phyloP scores from a whole-genome alignment of 2,113 vertebrate species.

The Tapirus terrestris region DNA sequence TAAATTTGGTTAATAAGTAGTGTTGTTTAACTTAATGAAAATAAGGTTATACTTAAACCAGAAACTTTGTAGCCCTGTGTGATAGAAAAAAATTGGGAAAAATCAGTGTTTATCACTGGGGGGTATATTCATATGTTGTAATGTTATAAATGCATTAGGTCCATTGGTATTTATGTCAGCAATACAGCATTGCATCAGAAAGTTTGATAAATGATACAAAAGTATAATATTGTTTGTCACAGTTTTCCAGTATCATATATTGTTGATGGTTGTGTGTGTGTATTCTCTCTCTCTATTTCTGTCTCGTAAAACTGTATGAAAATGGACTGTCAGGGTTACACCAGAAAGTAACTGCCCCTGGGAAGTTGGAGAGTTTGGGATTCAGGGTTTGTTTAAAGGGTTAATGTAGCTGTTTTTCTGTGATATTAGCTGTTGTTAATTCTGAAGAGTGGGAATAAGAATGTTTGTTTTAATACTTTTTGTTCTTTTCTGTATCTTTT shows the following conservation, averaged over 20 bases:
- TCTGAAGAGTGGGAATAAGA: background rate
- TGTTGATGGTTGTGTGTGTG: background rate
- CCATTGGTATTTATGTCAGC: background rate
- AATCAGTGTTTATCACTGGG: background rate
- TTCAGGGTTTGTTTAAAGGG: background rate
- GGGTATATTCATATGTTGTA: background rate
- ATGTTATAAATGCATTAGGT: background rate
- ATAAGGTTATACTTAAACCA: background rate
- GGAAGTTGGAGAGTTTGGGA: background rate
- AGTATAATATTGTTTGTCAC: background rate
- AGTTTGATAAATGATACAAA: background rate
- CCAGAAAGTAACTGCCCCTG: background rate
- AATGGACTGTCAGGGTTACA: background rate
- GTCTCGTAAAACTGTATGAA: background rate
- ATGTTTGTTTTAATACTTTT: background rate
- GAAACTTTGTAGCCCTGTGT: background rate
- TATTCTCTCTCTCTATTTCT: background rate
- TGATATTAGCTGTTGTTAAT: background rate
- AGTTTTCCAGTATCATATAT: background rate
- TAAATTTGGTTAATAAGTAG: background rate
- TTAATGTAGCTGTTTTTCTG: background rate
- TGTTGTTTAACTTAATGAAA: conserved; percentile 21
- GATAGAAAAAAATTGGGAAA: background rate
- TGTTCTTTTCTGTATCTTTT: background rate
- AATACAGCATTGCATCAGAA: background rate